Conservation (phyloP, 2,797 vertebrate genomes). For the Enteromius anoplus region DNA sequence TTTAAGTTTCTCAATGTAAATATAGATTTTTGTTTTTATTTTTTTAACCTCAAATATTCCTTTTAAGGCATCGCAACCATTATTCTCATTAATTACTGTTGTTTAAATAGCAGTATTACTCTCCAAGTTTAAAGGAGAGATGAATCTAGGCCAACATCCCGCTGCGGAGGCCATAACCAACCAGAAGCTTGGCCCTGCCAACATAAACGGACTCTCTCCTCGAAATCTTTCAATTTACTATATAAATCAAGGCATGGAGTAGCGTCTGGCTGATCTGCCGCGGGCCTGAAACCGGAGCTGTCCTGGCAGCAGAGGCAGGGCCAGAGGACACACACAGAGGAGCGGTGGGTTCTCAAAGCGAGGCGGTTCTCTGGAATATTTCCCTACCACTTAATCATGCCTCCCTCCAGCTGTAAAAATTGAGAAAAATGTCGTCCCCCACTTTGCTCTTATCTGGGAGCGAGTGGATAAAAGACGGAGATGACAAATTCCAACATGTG, state of each 20-base stretch:
- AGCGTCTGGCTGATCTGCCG: constrained; percentile 42
- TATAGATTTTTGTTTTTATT: background rate
- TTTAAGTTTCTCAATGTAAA: background rate
- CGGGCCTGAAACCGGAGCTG: constrained; percentile 55
- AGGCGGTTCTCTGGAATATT: constrained; percentile 57
- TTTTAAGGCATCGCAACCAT: constrained; percentile 26
- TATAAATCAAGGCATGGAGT: constrained; percentile 66
- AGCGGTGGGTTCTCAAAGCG: constrained; percentile 40
- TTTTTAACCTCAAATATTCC: background rate
- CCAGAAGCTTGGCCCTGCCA: constrained; percentile 59
- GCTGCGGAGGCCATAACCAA: constrained; percentile 47
- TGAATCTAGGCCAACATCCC: constrained; percentile 23
- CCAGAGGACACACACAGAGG: constrained; percentile 53
- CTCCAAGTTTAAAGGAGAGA: constrained; percentile 43
- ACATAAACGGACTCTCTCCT: constrained; percentile 69
- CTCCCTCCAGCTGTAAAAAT: constrained; percentile 65
- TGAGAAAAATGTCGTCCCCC: constrained; percentile 58
- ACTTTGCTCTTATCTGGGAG: constrained; percentile 51
- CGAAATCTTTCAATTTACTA: constrained; percentile 68
- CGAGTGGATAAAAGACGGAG: constrained; percentile 56
- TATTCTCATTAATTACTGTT: constrained; percentile 50
- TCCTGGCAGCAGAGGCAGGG: constrained; percentile 31
- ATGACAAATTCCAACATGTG: constrained; percentile 61
- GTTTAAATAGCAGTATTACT: constrained; percentile 49
- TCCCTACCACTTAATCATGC: constrained; percentile 63